Base-by-base conservation (phyloP, 2,888 invertebrate species). In the Phorcus lineatus region DNA sequence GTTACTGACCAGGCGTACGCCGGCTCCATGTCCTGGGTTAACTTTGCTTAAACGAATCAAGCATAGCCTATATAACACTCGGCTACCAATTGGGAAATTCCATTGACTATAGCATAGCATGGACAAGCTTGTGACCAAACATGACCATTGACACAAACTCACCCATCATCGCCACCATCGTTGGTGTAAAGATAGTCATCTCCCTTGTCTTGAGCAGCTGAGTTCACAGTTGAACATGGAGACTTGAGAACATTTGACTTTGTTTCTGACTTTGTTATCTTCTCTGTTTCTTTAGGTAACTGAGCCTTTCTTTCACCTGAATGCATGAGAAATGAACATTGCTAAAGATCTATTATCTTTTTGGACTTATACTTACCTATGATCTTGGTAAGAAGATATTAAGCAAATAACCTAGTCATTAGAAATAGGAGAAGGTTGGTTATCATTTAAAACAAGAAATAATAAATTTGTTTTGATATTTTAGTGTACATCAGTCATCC, bases 161-260 rank as follows among this genome's bases (percentile, higher is more conserved):
- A 86, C 87, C 87, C 86, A 82, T 86, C 86, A 17, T 55, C 54
- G 19, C 86, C 88, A 22, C 67, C 78, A 81, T 88, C 87, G 77
- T 87, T 87, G 9, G 86, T 86, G 79, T 86, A 87, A 16, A 87
- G 78, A 22, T 80, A 81, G 78, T 83, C 81, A 52, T 67, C 80
- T 19, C 22, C 47, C 47, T 57, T 19, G 16, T 24, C 19, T 24
- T 1, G 9, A 24, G 1, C 57, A 24, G 4, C 24, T 11, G 9
- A 1, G 9, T 57, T 6, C 7, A n/a, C 57, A 17, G 4, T 24
- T 24, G 22, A 24, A 24, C n/a, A 11, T n/a, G 13, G 47, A 47
- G 1, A 11, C 47, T 47, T 1, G 1, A 47, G 47, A 9, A 47
- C 47, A 11, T 47, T 4, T 4, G 6, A 11, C 47, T 47, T 47